Base-by-base conservation (phyloP, 2,113 vertebrate genomes). In the Loxodonta africana region DNA sequence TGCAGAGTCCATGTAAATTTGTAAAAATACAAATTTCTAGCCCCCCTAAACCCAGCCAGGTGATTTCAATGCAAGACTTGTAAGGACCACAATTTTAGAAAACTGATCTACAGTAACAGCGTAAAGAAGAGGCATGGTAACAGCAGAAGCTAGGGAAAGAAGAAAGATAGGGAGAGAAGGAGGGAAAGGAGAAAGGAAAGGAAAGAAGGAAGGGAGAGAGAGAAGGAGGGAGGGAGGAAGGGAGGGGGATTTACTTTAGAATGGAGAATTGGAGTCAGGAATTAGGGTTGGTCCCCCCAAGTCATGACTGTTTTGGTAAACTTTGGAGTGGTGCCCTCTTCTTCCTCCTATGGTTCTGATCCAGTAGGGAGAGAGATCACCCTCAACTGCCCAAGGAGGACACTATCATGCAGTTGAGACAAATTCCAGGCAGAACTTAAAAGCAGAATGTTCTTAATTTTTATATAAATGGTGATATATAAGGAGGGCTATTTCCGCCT, bases 1-100 rank as follows among this genome's bases (percentile, higher is more conserved):
- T 15, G 44, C 37, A 74, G 21, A 18, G 21, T 74, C 37, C 21
- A 41, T 41, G 23, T 76, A 51, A n/a, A 60, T 48, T 74, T 51
- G 25, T 1, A 60, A 95, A 91, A 94, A 41, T 86, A 76, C 25
- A 53, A 12, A 88, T 77, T 78, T 51, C 57, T 8, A 69, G 26
- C 46, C 7, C 2, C 1, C 71, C 44, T 74, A 21, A 14, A n/a
- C 2, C 11, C 33, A 25, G 15, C 33, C 4, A 62, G 41, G 20
- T 62, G 18, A 83, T 78, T 94, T 92, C 30, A 83, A 0, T 51
- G 20, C 33, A 37, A 91, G 81, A 76, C 1, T 74, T 65, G 4
- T 26, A 69, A 92, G 41, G 88, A 91, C 33, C 17, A 11, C 5
- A 51, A 15, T 90, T 94, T 77, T 76, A 95, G 33, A 9, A 83